phyloP scores from a whole-genome alignment of 1,140 invertebrate genomes.

The Ostrea edulis region DNA sequence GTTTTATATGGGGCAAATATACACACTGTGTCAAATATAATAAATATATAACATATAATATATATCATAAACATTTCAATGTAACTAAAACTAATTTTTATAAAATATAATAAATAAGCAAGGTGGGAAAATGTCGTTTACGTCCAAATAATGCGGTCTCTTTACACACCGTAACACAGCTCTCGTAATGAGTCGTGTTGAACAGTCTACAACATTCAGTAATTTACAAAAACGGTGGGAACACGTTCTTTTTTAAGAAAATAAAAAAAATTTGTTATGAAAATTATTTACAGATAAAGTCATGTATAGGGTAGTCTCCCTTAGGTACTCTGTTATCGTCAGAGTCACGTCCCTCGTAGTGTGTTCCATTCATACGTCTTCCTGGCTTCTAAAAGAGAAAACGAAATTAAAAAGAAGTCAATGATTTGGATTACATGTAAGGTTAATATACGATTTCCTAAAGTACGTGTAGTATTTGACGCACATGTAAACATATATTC shows the following conservation, averaged over 20 bases:
- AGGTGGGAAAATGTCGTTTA: constrained; percentile 28
- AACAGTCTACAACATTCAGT: constrained; percentile 7
- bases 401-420: background rate
- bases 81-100: constrained; percentile 33
- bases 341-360: background rate
- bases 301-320: constrained; percentile 18
- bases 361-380: background rate
- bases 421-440: no score
- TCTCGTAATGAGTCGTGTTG: background rate
- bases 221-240: constrained; percentile 23
- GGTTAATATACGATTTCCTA: no score
- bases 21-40: constrained; percentile 19
- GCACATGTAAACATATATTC: no score
- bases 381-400: background rate
- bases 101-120: constrained; percentile 39
- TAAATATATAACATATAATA: constrained; percentile 38
- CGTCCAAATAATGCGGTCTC: background rate
- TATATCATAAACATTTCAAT: constrained; percentile 41
- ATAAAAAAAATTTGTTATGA: background rate
- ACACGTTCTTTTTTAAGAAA: constrained; percentile 34
- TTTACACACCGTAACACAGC: background rate
- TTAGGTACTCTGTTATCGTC: constrained; percentile 17
- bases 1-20: constrained; percentile 28
- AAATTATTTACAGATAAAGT: constrained; percentile 7
- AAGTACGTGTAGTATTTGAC: no score